Conservation (phyloP, 2,888 invertebrate genomes). For the Heteropelma amictum region DNA sequence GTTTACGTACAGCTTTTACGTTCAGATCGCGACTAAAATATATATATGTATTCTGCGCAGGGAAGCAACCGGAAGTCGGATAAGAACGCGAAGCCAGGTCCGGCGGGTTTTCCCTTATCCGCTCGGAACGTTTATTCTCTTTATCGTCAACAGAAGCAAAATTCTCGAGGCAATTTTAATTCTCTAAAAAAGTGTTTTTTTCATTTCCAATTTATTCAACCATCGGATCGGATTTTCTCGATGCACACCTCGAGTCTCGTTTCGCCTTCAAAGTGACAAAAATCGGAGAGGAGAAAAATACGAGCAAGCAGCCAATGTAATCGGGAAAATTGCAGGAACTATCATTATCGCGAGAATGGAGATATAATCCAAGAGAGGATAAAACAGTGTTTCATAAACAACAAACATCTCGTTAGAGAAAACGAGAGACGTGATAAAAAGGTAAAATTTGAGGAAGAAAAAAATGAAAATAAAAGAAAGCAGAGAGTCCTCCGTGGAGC, state of each 20-base stretch:
- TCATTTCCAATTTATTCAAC: no score
- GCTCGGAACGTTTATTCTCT: no score
- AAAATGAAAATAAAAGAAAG: not conserved
- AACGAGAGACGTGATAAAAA: no score
- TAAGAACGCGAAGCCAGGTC: not conserved
- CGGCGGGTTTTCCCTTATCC: not conserved
- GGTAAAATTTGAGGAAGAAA: not conserved
- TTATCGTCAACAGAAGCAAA: no score
- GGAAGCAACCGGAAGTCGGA: constrained; percentile 6
- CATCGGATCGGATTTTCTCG: no score
- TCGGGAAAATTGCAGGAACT: not conserved
- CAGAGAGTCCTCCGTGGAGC: not conserved
- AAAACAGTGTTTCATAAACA: constrained; percentile 22
- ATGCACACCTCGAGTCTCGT: no score
- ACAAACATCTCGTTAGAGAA: constrained; percentile 1
- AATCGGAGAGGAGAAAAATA: not conserved
- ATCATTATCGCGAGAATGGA: not conserved
- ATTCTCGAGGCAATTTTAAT: no score
- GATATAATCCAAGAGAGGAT: constrained; percentile 18
- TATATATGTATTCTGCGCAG: not conserved
- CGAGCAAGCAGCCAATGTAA: not conserved
- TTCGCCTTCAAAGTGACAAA: not conserved
- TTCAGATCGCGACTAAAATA: not conserved
- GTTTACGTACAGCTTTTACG: not conserved
- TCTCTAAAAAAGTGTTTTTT: not conserved